Evolutionary conservation across 2,888 invertebrate genomes (phyloP), one percentile per base, ranked within the genome.

Genomic region (Eristalinus aeneus): DNA sequence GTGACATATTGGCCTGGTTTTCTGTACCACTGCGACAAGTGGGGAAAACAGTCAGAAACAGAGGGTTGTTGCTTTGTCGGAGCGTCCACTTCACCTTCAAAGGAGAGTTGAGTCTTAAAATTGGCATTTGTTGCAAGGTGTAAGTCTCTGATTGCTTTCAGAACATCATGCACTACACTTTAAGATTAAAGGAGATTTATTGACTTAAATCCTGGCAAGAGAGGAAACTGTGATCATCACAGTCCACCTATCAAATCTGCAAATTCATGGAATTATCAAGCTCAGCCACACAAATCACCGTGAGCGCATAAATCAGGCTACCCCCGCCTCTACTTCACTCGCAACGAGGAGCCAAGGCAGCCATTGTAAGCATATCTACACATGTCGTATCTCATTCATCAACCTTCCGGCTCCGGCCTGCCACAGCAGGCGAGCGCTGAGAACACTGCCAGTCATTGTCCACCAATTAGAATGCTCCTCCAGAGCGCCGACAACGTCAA

Each of bases 401-500:
- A 46, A 46, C 39, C 39, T 39, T 12, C 39, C 39, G 16, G 16
- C n/a, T n/a, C n/a, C n/a, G n/a, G n/a, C 46, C 2, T 27, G 27
- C 5, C 27, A 5, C 16, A 16, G 46, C 46, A 46, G 16, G 46
- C 8, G 16, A 46, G 8, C 46, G 8, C 16, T 16, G 46, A 16
- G 46, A 46, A 46, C 46, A 46, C 46, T 16, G 46, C 16, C 46
- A 16, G 46, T 31, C 58, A 53, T 58, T 56, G 46, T 67, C 11
- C 23, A 60, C 39, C 39, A 22, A 16, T 31, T 53, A 32, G 9
- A 22, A 54, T 53, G 16, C 36, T 53, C 20, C 39, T 16, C 36
- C 56, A 56, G 9, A 20, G 32, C 31, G 12, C 22, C 11, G 23
- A 12, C 12, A 11, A 61, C 46, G 8, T 84, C 71, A 75, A 79